phyloP scores from a whole-genome alignment of 1,140 invertebrate species.

The Periplaneta americana region DNA sequence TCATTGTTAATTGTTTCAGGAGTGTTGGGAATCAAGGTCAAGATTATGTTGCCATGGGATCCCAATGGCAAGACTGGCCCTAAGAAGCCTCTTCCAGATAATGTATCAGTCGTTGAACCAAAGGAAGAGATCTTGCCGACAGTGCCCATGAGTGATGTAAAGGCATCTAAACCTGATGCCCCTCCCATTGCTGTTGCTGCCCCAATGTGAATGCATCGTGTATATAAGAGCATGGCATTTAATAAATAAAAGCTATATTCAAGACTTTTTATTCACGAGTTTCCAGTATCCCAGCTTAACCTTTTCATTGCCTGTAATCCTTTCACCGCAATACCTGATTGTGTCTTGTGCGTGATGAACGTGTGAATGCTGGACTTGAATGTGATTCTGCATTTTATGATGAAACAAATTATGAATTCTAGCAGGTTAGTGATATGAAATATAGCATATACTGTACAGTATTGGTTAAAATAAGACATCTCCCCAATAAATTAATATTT shows the following conservation, averaged over 20 bases:
- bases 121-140: slow-evolving; percentile 72
- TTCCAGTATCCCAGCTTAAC: no score
- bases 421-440: no score
- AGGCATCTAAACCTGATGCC: slow-evolving; percentile 33
- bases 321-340: no score
- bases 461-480: no score
- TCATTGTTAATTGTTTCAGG: slow-evolving; percentile 36
- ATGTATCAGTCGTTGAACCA: slow-evolving; percentile 91
- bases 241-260: neutral
- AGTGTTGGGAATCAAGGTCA: slow-evolving; percentile 90
- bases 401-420: no score
- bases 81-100: slow-evolving; percentile 94
- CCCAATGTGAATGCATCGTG: neutral
- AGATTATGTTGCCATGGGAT: slow-evolving; percentile 99
- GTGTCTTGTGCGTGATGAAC: no score
- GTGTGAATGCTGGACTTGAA: no score
- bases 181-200: slow-evolving; percentile 21
- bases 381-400: no score
- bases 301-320: no score
- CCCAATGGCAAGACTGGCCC: slow-evolving; percentile 95
- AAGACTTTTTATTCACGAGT: neutral
- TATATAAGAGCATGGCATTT: neutral
- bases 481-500: no score
- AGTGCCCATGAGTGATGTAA: slow-evolving; percentile 57
- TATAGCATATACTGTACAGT: no score